Percentiles rank a stretch among this genome's conserved stretches.
phyloP scores from a whole-genome alignment of 2,113 vertebrate genomes.

The Pycnonotus jocosus region DNA sequence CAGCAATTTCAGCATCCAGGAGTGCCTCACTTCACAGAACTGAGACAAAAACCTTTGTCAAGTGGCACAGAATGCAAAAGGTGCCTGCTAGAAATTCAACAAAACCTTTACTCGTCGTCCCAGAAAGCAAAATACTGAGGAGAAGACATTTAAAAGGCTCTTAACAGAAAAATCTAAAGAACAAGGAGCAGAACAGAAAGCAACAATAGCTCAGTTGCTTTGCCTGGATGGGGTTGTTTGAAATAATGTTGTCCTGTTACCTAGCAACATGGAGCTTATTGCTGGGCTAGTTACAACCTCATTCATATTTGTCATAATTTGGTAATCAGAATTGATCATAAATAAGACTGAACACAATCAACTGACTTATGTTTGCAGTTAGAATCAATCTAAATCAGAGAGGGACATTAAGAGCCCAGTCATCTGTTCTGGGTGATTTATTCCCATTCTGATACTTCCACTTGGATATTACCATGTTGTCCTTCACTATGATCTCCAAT shows the following conservation, averaged over 20 bases:
- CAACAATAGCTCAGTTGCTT: conserved; percentile 42
- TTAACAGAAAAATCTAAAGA: conserved; percentile 23
- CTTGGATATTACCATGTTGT: background rate
- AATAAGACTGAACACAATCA: conserved; percentile 73
- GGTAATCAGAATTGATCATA: conserved; percentile 76
- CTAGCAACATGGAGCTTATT: conserved; percentile 75
- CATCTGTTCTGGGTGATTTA: conserved; percentile 32
- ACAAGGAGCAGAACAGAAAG: background rate
- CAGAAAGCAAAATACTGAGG: background rate
- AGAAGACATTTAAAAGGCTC: conserved; percentile 18
- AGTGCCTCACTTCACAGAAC: background rate
- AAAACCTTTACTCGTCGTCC: background rate
- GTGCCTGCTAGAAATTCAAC: background rate
- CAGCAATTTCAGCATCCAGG: background rate
- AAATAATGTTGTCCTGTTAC: conserved; percentile 70
- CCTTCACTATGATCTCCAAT: background rate
- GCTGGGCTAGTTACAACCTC: conserved; percentile 65
- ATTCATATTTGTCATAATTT: conserved; percentile 80
- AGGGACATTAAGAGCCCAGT: conserved; percentile 51
- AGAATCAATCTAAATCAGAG: conserved; percentile 69
- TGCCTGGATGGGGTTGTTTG: conserved; percentile 32
- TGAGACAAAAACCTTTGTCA: background rate
- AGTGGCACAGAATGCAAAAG: background rate
- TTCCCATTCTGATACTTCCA: conserved; percentile 33
- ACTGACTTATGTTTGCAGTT: conserved; percentile 74